A percentile compares a stretch with the other conserved stretches of the same genome.
Evolutionary conservation across 92 coral and sea anemone genomes (phyloP).

Genomic region (Plumapathes pennacea): DNA sequence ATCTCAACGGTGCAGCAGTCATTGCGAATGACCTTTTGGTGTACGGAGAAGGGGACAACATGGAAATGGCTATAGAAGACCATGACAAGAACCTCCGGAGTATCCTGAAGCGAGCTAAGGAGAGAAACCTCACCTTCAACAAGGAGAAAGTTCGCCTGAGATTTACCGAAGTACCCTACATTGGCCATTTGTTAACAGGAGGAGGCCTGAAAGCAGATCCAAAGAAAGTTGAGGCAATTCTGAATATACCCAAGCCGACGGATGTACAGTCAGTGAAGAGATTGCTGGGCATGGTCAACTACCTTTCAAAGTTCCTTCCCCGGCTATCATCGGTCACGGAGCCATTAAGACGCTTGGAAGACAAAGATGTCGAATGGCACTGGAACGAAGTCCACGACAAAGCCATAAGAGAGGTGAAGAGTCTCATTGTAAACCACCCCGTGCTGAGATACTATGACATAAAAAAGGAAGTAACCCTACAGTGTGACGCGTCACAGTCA

Average conservation of each 20-base stretch:
- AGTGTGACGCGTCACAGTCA: slow-evolving; percentile 24
- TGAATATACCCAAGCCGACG: slow-evolving; percentile 29
- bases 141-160: slow-evolving; percentile 22
- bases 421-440: background rate
- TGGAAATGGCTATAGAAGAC: slow-evolving; percentile 16
- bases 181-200: slow-evolving; percentile 24
- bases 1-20: slow-evolving; percentile 28
- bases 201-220: slow-evolving; percentile 33
- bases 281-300: slow-evolving; percentile 36
- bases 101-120: slow-evolving; percentile 23
- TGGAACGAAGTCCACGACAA: slow-evolving; percentile 18
- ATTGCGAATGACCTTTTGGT: slow-evolving; percentile 32
- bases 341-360: slow-evolving; percentile 24
- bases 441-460: slow-evolving; percentile 11
- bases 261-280: slow-evolving; percentile 36
- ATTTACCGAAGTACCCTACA: slow-evolving; percentile 34
- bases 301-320: slow-evolving; percentile 25
- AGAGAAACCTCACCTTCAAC: slow-evolving; percentile 24
- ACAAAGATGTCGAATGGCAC: slow-evolving; percentile 16
- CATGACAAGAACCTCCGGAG: slow-evolving; percentile 24
- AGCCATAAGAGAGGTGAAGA: slow-evolving; percentile 5
- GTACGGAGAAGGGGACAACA: slow-evolving; percentile 24
- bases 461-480: slow-evolving; percentile 9
- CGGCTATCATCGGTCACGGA: slow-evolving; percentile 25
- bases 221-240: slow-evolving; percentile 29